Conservation (phyloP, 2,888 invertebrate species). For the Gastracanthus pulcherrimus region DNA sequence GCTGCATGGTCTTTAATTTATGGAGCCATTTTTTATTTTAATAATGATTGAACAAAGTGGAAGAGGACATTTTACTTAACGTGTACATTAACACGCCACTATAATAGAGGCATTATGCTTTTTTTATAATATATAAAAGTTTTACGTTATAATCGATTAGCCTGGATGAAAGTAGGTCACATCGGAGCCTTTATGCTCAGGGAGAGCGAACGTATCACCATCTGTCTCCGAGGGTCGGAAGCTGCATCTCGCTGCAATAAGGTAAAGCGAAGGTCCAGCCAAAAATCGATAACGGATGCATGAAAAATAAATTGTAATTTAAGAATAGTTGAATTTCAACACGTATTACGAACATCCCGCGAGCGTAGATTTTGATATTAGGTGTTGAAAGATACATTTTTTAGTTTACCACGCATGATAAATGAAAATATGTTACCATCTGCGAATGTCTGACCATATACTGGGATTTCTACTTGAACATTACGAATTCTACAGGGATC, state of each 20-base stretch:
- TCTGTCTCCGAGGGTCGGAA: background rate
- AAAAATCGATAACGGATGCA: too few species aligned
- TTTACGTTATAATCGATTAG: conserved; percentile 42
- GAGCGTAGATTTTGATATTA: background rate
- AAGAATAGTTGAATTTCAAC: background rate
- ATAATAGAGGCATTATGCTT: conserved; percentile 18
- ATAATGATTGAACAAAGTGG: background rate
- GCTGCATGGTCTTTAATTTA: conserved; percentile 7
- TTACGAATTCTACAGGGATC: background rate
- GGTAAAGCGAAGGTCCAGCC: background rate
- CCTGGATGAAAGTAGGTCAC: conserved; percentile 28
- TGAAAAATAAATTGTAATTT: background rate
- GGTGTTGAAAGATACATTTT: background rate
- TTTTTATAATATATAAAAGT: conserved; percentile 34
- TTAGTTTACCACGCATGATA: background rate
- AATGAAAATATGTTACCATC: background rate
- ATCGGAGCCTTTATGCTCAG: background rate
- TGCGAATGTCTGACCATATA: conserved; percentile 25
- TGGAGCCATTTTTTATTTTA: background rate
- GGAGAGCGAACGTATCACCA: background rate
- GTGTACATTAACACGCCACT: background rate
- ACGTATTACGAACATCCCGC: too few species aligned
- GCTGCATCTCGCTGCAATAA: background rate
- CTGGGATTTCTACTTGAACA: conserved; percentile 28
- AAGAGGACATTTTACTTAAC: background rate